Evolutionary conservation across 2,113 vertebrate genomes (phyloP).

Genomic region (Grantiella picta): DNA sequence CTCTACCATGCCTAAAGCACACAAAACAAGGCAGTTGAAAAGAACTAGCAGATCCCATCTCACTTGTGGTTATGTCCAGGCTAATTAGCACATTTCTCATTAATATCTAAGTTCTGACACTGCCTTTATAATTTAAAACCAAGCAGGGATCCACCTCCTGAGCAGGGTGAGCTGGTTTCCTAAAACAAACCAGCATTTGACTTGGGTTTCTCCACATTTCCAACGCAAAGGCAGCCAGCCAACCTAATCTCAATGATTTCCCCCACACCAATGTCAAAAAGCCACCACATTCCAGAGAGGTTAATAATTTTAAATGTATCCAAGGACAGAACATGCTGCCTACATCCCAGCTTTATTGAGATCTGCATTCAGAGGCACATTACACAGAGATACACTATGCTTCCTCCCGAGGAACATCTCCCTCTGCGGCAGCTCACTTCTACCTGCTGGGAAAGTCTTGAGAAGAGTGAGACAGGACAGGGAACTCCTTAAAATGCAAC

Average conservation of each 20-base stretch:
- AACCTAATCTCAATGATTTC: background rate
- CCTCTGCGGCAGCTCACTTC: background rate
- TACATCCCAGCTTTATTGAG: background rate
- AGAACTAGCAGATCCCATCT: background rate
- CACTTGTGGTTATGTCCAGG: background rate
- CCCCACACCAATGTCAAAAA: background rate
- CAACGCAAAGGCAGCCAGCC: background rate
- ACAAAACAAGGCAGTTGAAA: background rate
- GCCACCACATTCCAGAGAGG: background rate
- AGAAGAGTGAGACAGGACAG: background rate
- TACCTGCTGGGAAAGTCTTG: background rate
- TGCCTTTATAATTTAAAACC: background rate
- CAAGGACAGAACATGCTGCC: background rate
- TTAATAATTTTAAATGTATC: background rate
- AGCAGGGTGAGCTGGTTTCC: background rate
- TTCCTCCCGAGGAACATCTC: background rate
- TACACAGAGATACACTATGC: background rate
- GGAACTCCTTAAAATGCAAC: background rate
- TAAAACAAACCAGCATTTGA: background rate
- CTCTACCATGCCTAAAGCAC: background rate
- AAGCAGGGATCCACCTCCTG: background rate
- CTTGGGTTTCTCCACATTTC: background rate
- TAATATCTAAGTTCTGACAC: background rate
- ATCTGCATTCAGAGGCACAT: background rate
- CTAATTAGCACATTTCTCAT: background rate